These are phyloP conservation scores for Steatocranus sp. DNA, from an alignment of 2,797 vertebrate genomes.

Conservation along the genomic window DNA sequence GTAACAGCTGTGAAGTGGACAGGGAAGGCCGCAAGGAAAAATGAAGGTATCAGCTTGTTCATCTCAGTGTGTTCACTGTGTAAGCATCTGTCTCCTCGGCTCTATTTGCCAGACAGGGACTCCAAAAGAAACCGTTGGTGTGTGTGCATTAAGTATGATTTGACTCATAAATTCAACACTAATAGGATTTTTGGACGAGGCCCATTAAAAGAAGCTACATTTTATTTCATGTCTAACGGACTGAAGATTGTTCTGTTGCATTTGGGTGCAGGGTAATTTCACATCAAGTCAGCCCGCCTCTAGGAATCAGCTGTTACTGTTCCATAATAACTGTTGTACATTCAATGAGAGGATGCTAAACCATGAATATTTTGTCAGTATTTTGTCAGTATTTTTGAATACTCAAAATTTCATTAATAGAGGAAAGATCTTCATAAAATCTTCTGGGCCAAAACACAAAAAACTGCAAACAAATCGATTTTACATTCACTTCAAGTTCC, in stretches of 20 bases:
- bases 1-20: conserved; percentile 22
- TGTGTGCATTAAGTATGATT: not conserved
- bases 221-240: rapidly evolving
- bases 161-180: not conserved
- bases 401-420: not conserved
- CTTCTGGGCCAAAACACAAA: not conserved
- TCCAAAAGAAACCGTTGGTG: not conserved
- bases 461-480: not conserved
- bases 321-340: not conserved
- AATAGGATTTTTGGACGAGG: not conserved
- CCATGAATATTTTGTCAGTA: not conserved
- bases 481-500: not conserved
- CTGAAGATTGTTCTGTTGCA: not conserved
- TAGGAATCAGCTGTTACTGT: not conserved
- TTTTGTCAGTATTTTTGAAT: not conserved
- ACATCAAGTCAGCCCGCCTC: not conserved
- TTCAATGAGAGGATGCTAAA: not conserved
- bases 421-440: rapidly evolving
- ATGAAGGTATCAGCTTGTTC: conserved; percentile 44
- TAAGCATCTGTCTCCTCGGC: not conserved
- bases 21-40: not conserved
- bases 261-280: not conserved
- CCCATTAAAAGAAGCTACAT: not conserved
- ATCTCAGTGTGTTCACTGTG: conserved; percentile 3
- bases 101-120: not conserved